Evolutionary conservation across 2,113 vertebrate species (phyloP).

Genomic region (Protobothrops mucrosquamatus): DNA sequence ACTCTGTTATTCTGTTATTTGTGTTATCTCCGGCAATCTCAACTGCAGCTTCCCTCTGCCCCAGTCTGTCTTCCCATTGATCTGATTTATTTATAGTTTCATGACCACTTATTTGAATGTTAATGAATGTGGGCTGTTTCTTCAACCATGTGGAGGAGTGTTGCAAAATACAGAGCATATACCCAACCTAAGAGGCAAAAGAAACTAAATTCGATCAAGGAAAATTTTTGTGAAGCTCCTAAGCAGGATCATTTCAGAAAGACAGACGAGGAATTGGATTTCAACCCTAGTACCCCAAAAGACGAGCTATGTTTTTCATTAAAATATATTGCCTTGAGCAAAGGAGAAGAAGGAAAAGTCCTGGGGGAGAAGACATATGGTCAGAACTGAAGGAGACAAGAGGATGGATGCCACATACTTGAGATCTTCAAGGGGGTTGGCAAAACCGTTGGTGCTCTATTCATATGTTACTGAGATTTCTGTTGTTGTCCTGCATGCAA

Average conservation of each 20-base stretch:
- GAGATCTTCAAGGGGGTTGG: background rate
- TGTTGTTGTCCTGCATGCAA: background rate
- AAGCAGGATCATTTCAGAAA: conserved; percentile 11
- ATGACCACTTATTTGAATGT: conserved; percentile 48
- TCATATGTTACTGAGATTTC: background rate
- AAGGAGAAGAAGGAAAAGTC: background rate
- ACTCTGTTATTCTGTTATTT: background rate
- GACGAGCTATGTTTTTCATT: background rate
- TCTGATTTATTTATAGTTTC: conserved; percentile 54
- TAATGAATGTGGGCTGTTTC: conserved; percentile 52
- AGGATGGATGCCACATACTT: background rate
- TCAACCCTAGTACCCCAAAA: background rate
- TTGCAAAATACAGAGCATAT: background rate
- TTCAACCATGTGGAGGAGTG: conserved; percentile 37
- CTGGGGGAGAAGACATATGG: background rate
- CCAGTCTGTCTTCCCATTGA: conserved; percentile 11
- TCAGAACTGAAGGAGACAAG: background rate
- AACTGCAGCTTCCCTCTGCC: background rate
- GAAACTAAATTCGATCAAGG: background rate
- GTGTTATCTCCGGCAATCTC: background rate
- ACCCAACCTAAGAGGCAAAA: background rate
- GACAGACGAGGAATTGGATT: background rate
- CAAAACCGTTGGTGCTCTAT: background rate
- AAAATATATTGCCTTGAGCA: background rate
- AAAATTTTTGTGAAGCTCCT: conserved; percentile 27